Evolutionary conservation across 1,140 invertebrate species (phyloP).

Genomic region (Oscheius sp.): DNA sequence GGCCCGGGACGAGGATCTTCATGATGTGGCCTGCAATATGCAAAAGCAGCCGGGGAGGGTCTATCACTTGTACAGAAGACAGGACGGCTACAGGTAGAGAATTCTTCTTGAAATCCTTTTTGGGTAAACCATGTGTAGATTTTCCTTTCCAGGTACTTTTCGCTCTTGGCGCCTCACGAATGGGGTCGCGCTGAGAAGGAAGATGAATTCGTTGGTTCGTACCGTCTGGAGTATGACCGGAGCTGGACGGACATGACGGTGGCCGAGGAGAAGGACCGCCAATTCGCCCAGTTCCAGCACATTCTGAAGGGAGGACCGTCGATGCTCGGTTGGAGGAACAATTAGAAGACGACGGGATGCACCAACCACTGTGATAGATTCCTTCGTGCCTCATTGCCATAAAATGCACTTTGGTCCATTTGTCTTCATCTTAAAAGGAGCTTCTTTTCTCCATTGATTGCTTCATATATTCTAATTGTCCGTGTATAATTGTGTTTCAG

Average conservation of each 20-base stretch:
- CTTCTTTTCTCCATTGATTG: background rate
- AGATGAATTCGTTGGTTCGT: conserved; percentile 70
- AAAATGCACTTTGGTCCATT: no score
- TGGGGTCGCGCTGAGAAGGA: conserved; percentile 65
- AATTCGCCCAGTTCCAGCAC: conserved; percentile 19
- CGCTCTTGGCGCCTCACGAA: conserved; percentile 74
- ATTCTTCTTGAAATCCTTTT: background rate
- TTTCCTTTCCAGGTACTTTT: conserved; percentile 67
- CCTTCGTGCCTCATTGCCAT: no score
- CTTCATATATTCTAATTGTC: background rate
- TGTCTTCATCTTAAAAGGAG: no score
- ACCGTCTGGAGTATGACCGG: conserved; percentile 70
- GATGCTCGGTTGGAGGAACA: conserved; percentile 8
- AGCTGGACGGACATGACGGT: conserved; percentile 70
- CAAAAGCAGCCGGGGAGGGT: conserved; percentile 71
- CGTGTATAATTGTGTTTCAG: background rate
- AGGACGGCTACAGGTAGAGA: conserved; percentile 63
- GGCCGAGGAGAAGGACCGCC: conserved; percentile 20
- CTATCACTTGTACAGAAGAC: conserved; percentile 72
- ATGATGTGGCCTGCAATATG: conserved; percentile 73
- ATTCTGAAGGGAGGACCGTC: background rate
- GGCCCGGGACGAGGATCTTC: conserved; percentile 66
- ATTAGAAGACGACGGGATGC: no score
- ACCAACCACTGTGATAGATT: no score
- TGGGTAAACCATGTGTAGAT: background rate